Percentiles rank a stretch among this genome's conserved stretches.
phyloP scores from a whole-genome alignment of 2,888 invertebrate species.

The Cheilosia grossa region DNA sequence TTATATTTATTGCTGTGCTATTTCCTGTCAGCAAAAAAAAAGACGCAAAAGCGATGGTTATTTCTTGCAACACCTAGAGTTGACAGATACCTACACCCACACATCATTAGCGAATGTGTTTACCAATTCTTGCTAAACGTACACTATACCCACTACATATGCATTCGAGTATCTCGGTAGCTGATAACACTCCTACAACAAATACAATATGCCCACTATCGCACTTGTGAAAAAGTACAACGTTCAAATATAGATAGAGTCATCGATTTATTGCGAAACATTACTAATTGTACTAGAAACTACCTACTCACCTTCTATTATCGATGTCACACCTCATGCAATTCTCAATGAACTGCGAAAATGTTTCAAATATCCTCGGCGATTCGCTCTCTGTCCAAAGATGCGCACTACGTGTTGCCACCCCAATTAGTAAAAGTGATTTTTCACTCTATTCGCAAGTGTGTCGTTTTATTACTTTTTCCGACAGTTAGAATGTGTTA shows the following conservation, averaged over 20 bases:
- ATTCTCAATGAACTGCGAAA: constrained; percentile 61
- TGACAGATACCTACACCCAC: neutral
- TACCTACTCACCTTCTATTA: constrained; percentile 66
- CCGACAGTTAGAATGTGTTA: constrained; percentile 21
- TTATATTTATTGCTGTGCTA: no score
- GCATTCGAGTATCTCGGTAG: neutral
- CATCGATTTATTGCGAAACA: constrained; percentile 15
- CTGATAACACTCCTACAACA: constrained; percentile 22
- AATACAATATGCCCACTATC: constrained; percentile 1
- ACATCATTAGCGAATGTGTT: neutral
- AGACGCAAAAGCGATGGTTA: neutral
- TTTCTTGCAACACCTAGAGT: neutral
- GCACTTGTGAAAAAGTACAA: constrained; percentile 18
- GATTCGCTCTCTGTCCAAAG: constrained; percentile 15
- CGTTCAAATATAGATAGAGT: constrained; percentile 25
- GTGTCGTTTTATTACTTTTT: neutral
- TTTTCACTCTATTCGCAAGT: constrained; percentile 12
- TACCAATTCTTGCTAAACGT: constrained; percentile 1
- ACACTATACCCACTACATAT: neutral
- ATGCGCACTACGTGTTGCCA: constrained; percentile 35
- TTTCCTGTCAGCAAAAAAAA: neutral
- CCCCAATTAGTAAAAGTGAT: constrained; percentile 12
- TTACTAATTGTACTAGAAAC: constrained; percentile 26
- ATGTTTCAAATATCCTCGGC: constrained; percentile 38
- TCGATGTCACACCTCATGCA: constrained; percentile 74